Percentiles rank a stretch among this genome's conserved stretches.
Conservation (phyloP, 2,113 vertebrate genomes). For the Turdus rufiventris region DNA sequence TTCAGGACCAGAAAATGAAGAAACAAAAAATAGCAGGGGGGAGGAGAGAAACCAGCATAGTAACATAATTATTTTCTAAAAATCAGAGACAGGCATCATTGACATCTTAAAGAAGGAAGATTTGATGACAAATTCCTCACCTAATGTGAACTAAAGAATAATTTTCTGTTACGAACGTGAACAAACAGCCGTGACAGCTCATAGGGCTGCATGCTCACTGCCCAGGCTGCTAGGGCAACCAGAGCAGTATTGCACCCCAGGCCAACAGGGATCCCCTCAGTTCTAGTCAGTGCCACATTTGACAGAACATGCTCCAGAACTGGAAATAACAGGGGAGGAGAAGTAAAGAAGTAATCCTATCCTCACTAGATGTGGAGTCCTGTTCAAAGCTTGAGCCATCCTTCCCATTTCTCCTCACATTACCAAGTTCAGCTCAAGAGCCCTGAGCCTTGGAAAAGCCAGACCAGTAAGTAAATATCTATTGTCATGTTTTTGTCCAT, state of each 20-base stretch:
- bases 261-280: neutral
- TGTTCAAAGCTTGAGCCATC: neutral
- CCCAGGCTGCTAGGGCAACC: neutral
- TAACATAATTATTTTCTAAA: neutral
- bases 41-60: neutral
- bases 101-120: neutral
- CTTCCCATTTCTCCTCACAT: neutral
- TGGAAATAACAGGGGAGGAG: neutral
- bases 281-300: neutral
- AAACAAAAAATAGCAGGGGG: neutral
- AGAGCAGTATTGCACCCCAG: neutral
- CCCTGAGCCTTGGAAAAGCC: neutral
- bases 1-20: neutral
- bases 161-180: neutral
- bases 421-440: accelerated
- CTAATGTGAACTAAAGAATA: neutral
- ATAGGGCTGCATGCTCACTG: neutral
- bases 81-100: neutral
- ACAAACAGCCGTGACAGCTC: neutral
- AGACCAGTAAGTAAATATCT: neutral
- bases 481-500: neutral
- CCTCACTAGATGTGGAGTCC: neutral
- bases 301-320: neutral
- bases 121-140: neutral
- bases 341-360: neutral